phyloP scores from a whole-genome alignment of 2,888 invertebrate species.

The Cataglyphis livida region DNA sequence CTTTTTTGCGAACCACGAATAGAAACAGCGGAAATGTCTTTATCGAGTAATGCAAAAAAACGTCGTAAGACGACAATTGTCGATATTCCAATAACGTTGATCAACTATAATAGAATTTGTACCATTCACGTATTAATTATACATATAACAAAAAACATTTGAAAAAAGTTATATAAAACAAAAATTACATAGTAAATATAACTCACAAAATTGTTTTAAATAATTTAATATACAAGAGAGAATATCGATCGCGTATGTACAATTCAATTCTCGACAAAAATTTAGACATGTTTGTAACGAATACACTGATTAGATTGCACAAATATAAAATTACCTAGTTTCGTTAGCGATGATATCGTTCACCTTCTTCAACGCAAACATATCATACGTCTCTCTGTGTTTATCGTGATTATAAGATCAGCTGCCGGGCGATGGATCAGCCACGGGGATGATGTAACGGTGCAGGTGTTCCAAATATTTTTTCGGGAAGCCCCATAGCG shows the following conservation, averaged over 20 bases:
- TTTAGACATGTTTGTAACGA: not conserved
- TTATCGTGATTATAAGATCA: slow-evolving; percentile 47
- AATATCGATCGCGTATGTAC: not conserved
- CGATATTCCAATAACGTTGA: slow-evolving; percentile 39
- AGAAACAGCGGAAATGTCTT: slow-evolving; percentile 19
- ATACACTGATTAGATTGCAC: not conserved
- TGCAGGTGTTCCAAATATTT: slow-evolving; percentile 74
- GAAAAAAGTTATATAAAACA: not conserved
- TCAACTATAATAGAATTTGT: slow-evolving; percentile 34
- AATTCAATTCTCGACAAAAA: not conserved
- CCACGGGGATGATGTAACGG: slow-evolving; percentile 38
- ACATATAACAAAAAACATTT: not conserved
- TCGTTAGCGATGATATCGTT: not conserved
- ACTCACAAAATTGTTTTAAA: not conserved
- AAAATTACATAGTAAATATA: not conserved
- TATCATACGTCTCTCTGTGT: slow-evolving; percentile 6
- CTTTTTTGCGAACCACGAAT: not conserved
- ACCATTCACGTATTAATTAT: not conserved
- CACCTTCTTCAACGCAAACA: slow-evolving; percentile 25
- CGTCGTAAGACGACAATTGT: slow-evolving; percentile 22
- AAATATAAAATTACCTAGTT: slow-evolving; percentile 24
- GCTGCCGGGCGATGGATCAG: slow-evolving; percentile 38
- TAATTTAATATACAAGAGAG: not conserved
- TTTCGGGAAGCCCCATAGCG: slow-evolving; percentile 59
- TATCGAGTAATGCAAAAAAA: slow-evolving; percentile 27